These are phyloP conservation scores for Agonopterix arenella DNA, from an alignment of 2,888 invertebrate genomes.

Conservation along the genomic window DNA sequence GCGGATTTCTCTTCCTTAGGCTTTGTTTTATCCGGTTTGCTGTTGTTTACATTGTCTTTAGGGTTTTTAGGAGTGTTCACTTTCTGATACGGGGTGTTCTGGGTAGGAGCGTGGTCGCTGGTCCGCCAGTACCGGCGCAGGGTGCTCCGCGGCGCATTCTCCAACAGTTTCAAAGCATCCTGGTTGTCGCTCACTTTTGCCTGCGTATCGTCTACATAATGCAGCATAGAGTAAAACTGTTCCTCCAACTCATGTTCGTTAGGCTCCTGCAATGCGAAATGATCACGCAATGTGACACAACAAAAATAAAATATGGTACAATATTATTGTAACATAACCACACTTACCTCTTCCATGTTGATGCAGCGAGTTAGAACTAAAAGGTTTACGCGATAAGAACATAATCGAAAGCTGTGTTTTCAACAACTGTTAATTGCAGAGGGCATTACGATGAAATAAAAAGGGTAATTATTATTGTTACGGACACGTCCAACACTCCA, in stretches of 20 bases:
- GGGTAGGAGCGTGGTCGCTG: constrained; percentile 28
- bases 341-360: constrained; percentile 70
- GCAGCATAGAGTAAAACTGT: constrained; percentile 66
- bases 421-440: constrained; percentile 49
- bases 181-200: constrained; percentile 30
- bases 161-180: constrained; percentile 13
- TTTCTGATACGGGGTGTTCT: constrained; percentile 26
- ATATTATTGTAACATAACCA: constrained; percentile 30
- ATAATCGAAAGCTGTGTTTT: constrained; percentile 60
- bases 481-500: constrained; percentile 68
- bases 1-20: constrained; percentile 42
- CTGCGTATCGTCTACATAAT: constrained; percentile 61
- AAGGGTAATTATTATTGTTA: constrained; percentile 46
- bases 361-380: constrained; percentile 53
- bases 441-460: constrained; percentile 64
- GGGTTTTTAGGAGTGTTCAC: constrained; percentile 32
- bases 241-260: constrained; percentile 69
- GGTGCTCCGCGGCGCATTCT: constrained; percentile 42
- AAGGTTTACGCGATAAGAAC: constrained; percentile 59
- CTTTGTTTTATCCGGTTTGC: constrained; percentile 20
- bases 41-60: constrained; percentile 13
- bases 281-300: constrained; percentile 37
- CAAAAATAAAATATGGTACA: constrained; percentile 49
- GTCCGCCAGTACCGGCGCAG: constrained; percentile 63
- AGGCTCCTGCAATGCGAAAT: constrained; percentile 55